Conservation (phyloP, 2,888 invertebrate species). For the Lasioglossum malachurum region DNA sequence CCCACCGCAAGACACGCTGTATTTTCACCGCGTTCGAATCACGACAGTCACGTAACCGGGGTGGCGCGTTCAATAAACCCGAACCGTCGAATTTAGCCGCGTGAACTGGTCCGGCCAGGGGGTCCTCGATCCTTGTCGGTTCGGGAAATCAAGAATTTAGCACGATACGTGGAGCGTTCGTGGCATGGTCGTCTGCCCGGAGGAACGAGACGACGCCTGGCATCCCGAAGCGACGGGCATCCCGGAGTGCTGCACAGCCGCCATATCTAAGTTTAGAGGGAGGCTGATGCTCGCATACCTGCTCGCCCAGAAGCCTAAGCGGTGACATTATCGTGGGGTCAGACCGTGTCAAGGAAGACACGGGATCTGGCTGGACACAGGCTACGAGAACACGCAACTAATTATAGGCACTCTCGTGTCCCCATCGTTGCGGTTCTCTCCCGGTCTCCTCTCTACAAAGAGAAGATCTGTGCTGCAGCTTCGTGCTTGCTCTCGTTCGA, state of each 20-base stretch:
- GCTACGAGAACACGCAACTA: conserved; percentile 50
- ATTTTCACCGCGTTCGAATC: neutral
- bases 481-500: neutral
- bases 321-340: conserved; percentile 82
- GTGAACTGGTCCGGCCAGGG: neutral
- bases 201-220: conserved; percentile 51
- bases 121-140: conserved; percentile 13
- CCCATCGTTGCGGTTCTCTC: conserved; percentile 5
- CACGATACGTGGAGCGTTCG: conserved; percentile 50
- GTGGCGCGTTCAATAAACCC: conserved; percentile 8
- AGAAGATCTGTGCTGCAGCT: neutral
- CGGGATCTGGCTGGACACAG: conserved; percentile 63
- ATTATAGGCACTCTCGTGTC: conserved; percentile 54
- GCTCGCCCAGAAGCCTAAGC: conserved; percentile 70
- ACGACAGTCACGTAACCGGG: neutral
- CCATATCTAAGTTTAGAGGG: conserved; percentile 80
- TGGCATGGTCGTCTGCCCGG: conserved; percentile 45
- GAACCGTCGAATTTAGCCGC: conserved; percentile 11
- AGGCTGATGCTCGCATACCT: conserved; percentile 74
- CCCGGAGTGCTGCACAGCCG: conserved; percentile 42
- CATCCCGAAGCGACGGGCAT: conserved; percentile 29
- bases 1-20: neutral
- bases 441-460: conserved; percentile 15
- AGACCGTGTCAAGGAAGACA: conserved; percentile 75
- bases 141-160: conserved; percentile 57